Conservation (phyloP, 2,888 invertebrate species). For the Xestoiulus laeticollis region DNA sequence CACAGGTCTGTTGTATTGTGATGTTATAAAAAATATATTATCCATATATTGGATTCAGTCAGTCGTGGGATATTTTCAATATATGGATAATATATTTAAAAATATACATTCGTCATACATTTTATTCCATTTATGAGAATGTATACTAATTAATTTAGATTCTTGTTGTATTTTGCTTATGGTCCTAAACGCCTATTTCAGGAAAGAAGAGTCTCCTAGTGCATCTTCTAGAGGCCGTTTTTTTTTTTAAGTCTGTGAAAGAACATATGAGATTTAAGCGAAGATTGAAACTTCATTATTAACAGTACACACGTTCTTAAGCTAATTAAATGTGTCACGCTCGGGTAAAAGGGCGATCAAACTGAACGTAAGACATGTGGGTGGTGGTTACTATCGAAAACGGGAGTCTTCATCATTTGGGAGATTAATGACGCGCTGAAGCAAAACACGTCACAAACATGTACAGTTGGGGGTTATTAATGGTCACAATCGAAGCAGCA, state of each 20-base stretch:
- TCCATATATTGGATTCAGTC: too few relatives aligned
- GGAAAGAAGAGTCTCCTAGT: neutral
- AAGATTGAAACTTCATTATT: conserved; percentile 28
- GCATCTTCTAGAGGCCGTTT: neutral
- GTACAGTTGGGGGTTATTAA: neutral
- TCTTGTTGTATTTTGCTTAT: too few relatives aligned
- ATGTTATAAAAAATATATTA: too few relatives aligned
- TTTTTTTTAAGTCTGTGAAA: neutral
- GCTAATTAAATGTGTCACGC: conserved; percentile 19
- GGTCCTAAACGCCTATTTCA: too few relatives aligned
- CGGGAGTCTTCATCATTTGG: neutral
- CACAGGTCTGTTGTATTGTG: too few relatives aligned
- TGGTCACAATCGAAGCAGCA: neutral
- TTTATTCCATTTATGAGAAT: too few relatives aligned
- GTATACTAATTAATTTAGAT: too few relatives aligned
- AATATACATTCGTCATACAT: too few relatives aligned
- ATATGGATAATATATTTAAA: too few relatives aligned
- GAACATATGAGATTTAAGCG: neutral
- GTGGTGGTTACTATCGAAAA: conserved; percentile 19
- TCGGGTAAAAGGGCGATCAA: neutral
- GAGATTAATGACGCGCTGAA: neutral
- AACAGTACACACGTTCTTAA: neutral
- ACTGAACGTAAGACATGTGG: neutral
- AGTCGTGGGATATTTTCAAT: too few relatives aligned
- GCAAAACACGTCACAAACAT: neutral